Base-by-base conservation (phyloP, 2,797 vertebrate genomes). In the Myripristis jacobus region DNA sequence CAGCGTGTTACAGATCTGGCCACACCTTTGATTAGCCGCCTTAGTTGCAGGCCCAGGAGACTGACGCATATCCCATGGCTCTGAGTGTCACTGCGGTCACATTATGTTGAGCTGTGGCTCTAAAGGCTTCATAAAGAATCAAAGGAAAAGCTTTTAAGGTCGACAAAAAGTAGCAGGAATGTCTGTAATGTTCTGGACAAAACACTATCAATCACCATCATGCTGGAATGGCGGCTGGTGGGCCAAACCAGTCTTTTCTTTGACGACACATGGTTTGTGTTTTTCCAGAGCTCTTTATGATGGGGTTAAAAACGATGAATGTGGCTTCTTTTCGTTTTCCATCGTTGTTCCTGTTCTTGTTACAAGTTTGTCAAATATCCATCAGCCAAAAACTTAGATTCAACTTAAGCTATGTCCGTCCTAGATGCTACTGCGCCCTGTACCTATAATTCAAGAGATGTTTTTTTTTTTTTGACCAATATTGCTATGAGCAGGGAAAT, bases 11-110 rank as follows among this genome's bases (percentile, higher is more conserved):
- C 74, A 66, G 66, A 87, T 84, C 79, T 83, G 66, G 79, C 84
- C 80, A 67, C 72, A 84, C 75, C 86, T 86, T 80, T 87, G 84
- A 89, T 87, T 88, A 68, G 75, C 68, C 53, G 16, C 70, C 15
- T 36, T 48, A 79, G 77, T 83, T 63, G 4, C 72, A 64, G 75
- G 66, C 62, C 70, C 65, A 12, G 82, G 85, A 87, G 79, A 67
- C 77, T 87, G 87, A 87, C 69, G 36, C 77, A 89, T 64, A 70
- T 82, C 74, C 76, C 77, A 38, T 77, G 48, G 73, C 63, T 79
- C 55, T 43, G 67, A 82, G 80, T 90, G 81, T 90, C 89, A 84
- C 86, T 82, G 83, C 44, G 75, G 88, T 89, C 88, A 74, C 80
- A 81, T 88, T 80, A 84, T 72, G 61, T 66, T 80, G 66, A 64